These are phyloP conservation scores for Cricetomys ansorgei DNA, from an alignment of 2,113 vertebrate genomes.

Conservation along the genomic window DNA sequence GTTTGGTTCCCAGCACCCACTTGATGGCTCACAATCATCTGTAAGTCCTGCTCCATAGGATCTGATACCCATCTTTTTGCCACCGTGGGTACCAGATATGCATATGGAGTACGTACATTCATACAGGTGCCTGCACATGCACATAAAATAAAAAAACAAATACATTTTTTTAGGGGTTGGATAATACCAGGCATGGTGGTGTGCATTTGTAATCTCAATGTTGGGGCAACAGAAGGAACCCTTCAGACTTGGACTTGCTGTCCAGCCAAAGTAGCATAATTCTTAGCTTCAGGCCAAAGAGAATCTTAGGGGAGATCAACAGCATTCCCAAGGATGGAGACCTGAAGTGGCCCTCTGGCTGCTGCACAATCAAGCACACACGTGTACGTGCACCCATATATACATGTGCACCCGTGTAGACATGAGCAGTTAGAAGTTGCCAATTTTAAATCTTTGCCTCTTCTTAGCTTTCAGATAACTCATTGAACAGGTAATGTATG, in stretches of 20 bases:
- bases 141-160: not conserved
- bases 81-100: not conserved
- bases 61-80: not conserved
- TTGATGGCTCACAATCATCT: not conserved
- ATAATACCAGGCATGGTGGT: not conserved
- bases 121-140: no score
- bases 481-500: not conserved
- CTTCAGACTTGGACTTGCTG: not conserved
- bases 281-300: not conserved
- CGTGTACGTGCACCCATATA: not conserved
- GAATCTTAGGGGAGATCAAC: not conserved
- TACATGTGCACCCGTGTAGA: not conserved
- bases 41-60: not conserved
- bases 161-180: no score
- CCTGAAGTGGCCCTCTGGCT: not conserved
- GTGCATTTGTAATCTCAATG: not conserved
- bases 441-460: not conserved
- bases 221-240: not conserved
- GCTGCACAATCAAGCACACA: not conserved
- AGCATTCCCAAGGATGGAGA: not conserved
- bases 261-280: not conserved
- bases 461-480: slow-evolving; percentile 16
- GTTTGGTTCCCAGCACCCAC: not conserved
- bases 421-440: not conserved
- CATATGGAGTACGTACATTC: not conserved